Evolutionary conservation across 2,113 vertebrate genomes (phyloP).

Genomic region (Xenus cinereus): DNA sequence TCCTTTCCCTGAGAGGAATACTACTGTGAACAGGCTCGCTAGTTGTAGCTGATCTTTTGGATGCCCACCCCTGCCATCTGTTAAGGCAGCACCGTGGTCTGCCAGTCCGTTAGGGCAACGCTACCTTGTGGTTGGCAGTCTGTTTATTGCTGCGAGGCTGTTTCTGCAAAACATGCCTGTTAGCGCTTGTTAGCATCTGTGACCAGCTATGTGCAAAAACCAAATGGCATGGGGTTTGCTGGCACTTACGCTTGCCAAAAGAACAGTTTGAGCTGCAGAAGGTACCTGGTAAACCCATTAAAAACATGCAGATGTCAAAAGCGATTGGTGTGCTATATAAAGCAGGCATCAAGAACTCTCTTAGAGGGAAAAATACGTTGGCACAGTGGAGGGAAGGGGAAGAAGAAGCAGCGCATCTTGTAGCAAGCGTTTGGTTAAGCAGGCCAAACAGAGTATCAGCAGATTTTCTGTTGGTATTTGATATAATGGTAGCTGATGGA

Average conservation of each 20-base stretch:
- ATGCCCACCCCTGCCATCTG: conserved; percentile 44
- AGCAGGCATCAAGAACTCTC: neutral
- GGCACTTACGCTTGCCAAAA: conserved; percentile 26
- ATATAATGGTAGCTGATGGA: neutral
- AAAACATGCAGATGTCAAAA: conserved; percentile 38
- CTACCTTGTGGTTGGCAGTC: conserved; percentile 19
- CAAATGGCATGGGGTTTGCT: conserved; percentile 8
- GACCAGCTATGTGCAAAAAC: conserved; percentile 33
- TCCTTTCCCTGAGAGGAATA: neutral
- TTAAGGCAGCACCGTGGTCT: neutral
- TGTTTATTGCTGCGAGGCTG: conserved; percentile 9
- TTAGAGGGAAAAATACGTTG: neutral
- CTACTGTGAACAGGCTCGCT: neutral
- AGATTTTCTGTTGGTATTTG: neutral
- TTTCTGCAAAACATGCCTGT: conserved; percentile 12
- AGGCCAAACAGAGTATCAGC: neutral
- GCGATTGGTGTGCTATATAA: neutral
- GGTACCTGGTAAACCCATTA: conserved; percentile 32
- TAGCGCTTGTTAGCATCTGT: conserved; percentile 34
- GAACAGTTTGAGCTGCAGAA: conserved; percentile 56
- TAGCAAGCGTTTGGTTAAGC: neutral
- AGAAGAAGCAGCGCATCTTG: neutral
- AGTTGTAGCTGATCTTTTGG: conserved; percentile 20
- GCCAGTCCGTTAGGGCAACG: neutral
- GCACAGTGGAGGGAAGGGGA: neutral